Evolutionary conservation across 2,888 invertebrate species (phyloP), one percentile per base, ranked within the genome.

Genomic region (Hylaea fasciaria): DNA sequence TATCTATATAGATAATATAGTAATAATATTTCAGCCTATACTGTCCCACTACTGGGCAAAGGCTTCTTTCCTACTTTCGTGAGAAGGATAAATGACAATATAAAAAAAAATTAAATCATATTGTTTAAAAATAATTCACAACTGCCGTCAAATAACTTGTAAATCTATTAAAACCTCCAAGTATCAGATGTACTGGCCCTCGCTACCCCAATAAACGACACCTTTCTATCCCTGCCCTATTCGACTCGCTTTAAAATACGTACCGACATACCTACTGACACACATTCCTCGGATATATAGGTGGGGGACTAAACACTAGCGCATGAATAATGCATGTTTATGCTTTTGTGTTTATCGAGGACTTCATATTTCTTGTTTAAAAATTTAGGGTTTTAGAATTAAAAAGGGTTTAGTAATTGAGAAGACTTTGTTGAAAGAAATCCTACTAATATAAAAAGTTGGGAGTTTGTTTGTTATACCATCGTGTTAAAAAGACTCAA

Each of bases 211-310:
- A 79, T 74, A 76, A 73, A 74, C 74, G 78, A 76, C 77, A 78
- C 83, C 83, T 80, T 82, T 78, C 71, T 73, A 72, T 80, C 85
- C 85, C 83, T 66, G 68, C 83, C 75, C 80, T 83, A 84, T 83
- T 85, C 78, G 80, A 78, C 78, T 77, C 81, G 74, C 78, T 85
- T 85, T 84, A 85, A 85, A 83, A 80, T 78, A 80, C 83, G 81
- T 76, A 78, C 73, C 83, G 81, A 70, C 85, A 83, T 80, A 37
- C 40, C 81, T 76, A 81, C 83, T 77, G 56, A 56, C 61, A 56
- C 12, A 61, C 56, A 56, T 61, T 69, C 61, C 55, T 13, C 22
- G 32, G 17, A 16, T 39, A 16, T 35, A 22, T 53, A 43, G 55
- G 50, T 49, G 41, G 50, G 50, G 54, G 54, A 29, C 37, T 45